These are phyloP conservation scores for Tympanoctomys barrerae DNA, from an alignment of 2,797 vertebrate genomes.

Conservation along the genomic window DNA sequence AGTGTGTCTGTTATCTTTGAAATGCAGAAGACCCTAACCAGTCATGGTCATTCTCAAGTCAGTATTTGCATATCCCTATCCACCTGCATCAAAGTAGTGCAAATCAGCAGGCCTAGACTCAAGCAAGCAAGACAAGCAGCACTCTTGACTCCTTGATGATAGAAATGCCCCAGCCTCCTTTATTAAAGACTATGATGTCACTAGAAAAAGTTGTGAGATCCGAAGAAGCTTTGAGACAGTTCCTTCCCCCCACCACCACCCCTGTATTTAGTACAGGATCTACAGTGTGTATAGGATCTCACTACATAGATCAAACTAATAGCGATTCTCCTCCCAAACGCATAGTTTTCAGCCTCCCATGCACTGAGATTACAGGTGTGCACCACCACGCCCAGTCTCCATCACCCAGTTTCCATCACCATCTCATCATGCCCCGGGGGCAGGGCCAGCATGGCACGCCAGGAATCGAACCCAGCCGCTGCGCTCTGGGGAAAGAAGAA, in stretches of 20 bases:
- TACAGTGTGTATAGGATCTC: too few species aligned
- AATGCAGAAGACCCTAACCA: neutral
- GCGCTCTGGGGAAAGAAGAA: too few species aligned
- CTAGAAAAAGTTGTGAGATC: slow-evolving; percentile 33
- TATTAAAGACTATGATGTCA: slow-evolving; percentile 56
- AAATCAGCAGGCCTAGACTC: slow-evolving; percentile 47
- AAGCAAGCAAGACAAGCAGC: neutral
- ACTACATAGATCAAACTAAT: too few species aligned
- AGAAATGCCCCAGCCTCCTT: slow-evolving; percentile 44
- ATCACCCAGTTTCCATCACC: too few species aligned
- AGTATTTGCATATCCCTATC: neutral
- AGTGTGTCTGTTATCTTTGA: slow-evolving; percentile 59
- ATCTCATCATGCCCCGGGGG: too few species aligned
- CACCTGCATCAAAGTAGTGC: slow-evolving; percentile 26
- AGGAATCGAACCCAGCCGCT: too few species aligned
- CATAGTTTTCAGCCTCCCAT: too few species aligned
- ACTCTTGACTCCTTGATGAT: neutral
- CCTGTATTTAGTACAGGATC: too few species aligned
- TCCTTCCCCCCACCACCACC: neutral
- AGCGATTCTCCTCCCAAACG: too few species aligned
- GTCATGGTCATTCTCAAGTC: neutral
- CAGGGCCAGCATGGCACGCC: too few species aligned
- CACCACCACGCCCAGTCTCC: too few species aligned
- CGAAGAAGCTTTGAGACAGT: slow-evolving; percentile 34
- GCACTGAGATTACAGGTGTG: too few species aligned